Evolutionary conservation across 1,140 invertebrate species (phyloP), one percentile per base, ranked within the genome.

Genomic region (Phortica variegata): DNA sequence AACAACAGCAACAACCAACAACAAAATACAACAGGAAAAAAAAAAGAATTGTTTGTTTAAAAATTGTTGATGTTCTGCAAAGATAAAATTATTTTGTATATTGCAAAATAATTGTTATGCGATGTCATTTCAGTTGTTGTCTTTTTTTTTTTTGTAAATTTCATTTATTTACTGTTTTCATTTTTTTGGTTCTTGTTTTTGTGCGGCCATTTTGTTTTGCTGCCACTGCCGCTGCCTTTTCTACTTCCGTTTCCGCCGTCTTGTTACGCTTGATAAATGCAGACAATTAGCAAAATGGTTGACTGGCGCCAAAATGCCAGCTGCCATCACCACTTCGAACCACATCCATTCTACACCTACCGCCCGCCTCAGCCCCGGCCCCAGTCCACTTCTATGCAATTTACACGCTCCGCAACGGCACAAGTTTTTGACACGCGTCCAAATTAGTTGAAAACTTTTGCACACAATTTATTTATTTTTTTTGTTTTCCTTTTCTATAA

Each of bases 71-170:
- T 46, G 41, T 56, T 47, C 52, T 49, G 44, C 23, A 10, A 26
- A 26, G 23, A 26, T 26, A 26, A 26, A 26, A 26, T 38, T 38
- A 38, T 38, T 38, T 12, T 38, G 29, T 44, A 58, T 66, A 66
- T 62, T 66, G 56, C 56, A 60, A 66, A 62, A 62, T 62, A 60
- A 66, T 68, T 66, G 60, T 60, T 62, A 66, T 68, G n/a, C n/a
- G n/a, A n/a, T n/a, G n/a, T n/a, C 62, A 62, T 62, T 66, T 66
- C 61, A 45, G 60, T 54, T 59, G 45, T 56, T 46, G 37, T 34
- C 49, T 54, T 60, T 60, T 51, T 51, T 57, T 37, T 54, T 34
- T 34, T 9, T 34, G 6, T 29, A 7, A n/a, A n/a, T n/a, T n/a
- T n/a, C n/a, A n/a, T n/a, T n/a, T n/a, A n/a, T n/a, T n/a, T n/a